These are phyloP conservation scores for Mythimna albipuncta DNA, from an alignment of 2,888 invertebrate species.

Conservation along the genomic window DNA sequence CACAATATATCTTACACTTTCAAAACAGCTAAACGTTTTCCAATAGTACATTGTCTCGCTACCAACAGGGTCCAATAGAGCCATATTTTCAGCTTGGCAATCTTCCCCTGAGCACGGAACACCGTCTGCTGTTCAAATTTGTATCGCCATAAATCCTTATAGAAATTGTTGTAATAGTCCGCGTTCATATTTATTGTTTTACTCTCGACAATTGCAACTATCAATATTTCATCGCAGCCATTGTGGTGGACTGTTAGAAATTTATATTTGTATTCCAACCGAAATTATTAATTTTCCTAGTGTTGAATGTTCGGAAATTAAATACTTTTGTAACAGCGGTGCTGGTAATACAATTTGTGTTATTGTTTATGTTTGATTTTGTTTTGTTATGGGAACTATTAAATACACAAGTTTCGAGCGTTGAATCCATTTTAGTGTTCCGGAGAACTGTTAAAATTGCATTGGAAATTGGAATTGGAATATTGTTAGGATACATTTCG, in stretches of 20 bases:
- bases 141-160: constrained; percentile 81
- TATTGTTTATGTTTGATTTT: constrained; percentile 22
- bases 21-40: constrained; percentile 54
- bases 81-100: constrained; percentile 64
- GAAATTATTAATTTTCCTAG: constrained; percentile 45
- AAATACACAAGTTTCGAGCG: not conserved
- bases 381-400: not conserved
- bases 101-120: constrained; percentile 49
- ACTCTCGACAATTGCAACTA: constrained; percentile 58
- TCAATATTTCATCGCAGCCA: constrained; percentile 64
- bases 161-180: constrained; percentile 70
- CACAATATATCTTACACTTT: constrained; percentile 42
- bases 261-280: constrained; percentile 36
- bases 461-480: constrained; percentile 20
- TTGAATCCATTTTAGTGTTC: not conserved
- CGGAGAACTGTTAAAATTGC: not conserved
- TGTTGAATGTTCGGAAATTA: constrained; percentile 21
- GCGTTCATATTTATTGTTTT: constrained; percentile 71
- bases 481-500: not conserved
- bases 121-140: constrained; percentile 77
- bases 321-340: constrained; percentile 16
- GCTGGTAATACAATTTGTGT: not conserved
- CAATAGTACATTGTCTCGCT: constrained; percentile 35
- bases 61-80: constrained; percentile 38
- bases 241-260: constrained; percentile 60